phyloP scores from a whole-genome alignment of 2,888 invertebrate genomes.

The Drosophila diplacantha region DNA sequence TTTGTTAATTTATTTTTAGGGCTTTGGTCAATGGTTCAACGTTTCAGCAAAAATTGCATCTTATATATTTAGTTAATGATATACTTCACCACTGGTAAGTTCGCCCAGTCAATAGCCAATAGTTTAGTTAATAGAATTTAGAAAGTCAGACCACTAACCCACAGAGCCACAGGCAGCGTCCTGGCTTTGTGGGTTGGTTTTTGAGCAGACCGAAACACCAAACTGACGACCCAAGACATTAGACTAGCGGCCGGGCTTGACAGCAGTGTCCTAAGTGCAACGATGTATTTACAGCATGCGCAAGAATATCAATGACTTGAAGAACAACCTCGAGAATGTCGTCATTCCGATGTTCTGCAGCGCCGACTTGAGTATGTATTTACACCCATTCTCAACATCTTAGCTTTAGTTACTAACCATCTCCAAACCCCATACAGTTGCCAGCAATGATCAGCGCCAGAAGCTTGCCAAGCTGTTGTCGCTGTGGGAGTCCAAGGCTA shows the following conservation, averaged over 20 bases:
- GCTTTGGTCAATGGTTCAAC: conserved; percentile 83
- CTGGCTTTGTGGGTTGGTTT: conserved; percentile 24
- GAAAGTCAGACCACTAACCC: conserved; percentile 31
- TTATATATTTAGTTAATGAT: conserved; percentile 99
- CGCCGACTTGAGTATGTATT: conserved; percentile 85
- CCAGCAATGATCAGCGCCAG: conserved; percentile 90
- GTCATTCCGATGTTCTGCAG: conserved; percentile 99
- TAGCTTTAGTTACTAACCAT: not conserved
- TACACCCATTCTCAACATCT: not conserved
- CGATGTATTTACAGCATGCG: conserved; percentile 86
- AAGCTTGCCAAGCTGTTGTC: conserved; percentile 95
- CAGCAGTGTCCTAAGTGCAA: conserved; percentile 44
- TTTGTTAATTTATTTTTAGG: conserved; percentile 79
- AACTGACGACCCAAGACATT: conserved; percentile 11
- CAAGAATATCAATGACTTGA: conserved; percentile 95
- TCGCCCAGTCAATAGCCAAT: conserved; percentile 37
- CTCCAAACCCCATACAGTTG: conserved; percentile 79
- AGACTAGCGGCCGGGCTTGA: conserved; percentile 9
- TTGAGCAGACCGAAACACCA: not conserved
- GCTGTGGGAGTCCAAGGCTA: conserved; percentile 97
- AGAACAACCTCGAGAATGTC: conserved; percentile 94
- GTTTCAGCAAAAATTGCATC: conserved; percentile 95
- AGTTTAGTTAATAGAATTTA: conserved; percentile 12
- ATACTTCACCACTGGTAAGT: conserved; percentile 98
- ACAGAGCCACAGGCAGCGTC: conserved; percentile 23